Percentiles rank a stretch among this genome's conserved stretches.
Conservation (phyloP, 1,140 invertebrate genomes). For the Rhopalosiphum maidis region DNA sequence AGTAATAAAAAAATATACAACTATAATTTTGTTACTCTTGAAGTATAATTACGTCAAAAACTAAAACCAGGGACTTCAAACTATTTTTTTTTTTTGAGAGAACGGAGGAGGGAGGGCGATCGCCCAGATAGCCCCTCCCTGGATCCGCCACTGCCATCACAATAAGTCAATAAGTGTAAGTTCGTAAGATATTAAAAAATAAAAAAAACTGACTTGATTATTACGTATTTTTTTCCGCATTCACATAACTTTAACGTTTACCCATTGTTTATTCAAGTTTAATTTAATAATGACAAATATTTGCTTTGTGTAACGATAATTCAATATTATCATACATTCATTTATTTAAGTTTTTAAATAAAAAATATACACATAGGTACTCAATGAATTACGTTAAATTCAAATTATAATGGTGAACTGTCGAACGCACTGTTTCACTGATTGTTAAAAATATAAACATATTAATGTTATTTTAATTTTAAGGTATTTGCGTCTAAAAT, state of each 20-base stretch:
- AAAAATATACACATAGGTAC: background rate
- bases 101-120: no score
- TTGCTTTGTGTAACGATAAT: background rate
- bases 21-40: no score
- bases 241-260: background rate
- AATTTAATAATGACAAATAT: background rate
- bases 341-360: background rate
- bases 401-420: background rate
- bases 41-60: no score
- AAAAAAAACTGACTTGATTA: background rate
- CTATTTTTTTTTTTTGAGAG: no score
- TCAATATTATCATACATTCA: background rate
- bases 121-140: no score
- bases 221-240: background rate
- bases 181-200: background rate
- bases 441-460: background rate
- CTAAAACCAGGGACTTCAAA: no score
- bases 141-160: no score
- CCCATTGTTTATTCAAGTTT: background rate
- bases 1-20: no score
- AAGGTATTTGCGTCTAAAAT: background rate
- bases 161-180: background rate
- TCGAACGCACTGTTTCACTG: background rate
- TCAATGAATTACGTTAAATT: background rate
- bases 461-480: background rate